Percentiles rank a stretch among this genome's conserved stretches.
Conservation (phyloP, 2,113 vertebrate genomes). For the Donacobius atricapilla region DNA sequence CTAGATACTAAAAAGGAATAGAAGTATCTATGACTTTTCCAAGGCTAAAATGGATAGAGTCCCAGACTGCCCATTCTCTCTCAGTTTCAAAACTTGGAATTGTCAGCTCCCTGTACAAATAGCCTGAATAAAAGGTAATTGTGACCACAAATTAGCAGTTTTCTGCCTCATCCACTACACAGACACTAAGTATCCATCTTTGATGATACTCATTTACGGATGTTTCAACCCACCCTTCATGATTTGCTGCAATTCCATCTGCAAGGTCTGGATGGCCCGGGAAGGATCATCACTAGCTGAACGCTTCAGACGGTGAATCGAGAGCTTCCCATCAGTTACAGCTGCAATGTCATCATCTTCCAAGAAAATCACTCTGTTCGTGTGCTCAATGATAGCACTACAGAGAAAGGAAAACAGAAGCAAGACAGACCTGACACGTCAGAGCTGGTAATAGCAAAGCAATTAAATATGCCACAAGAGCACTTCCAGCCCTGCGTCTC, state of each 20-base stretch:
- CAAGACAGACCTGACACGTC: neutral
- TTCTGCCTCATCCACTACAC: neutral
- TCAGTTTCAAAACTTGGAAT: neutral
- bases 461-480: neutral
- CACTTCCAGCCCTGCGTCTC: neutral
- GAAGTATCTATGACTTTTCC: neutral
- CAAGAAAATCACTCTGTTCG: conserved; percentile 92
- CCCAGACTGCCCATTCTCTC: neutral
- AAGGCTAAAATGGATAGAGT: neutral
- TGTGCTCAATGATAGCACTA: conserved; percentile 95
- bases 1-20: neutral
- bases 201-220: neutral
- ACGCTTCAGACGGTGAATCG: conserved; percentile 87
- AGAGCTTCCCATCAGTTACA: conserved; percentile 86
- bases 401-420: neutral
- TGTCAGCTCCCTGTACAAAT: neutral
- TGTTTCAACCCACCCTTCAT: conserved; percentile 86
- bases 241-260: conserved; percentile 96
- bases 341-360: conserved; percentile 92
- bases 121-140: neutral
- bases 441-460: neutral
- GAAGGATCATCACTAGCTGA: conserved; percentile 85
- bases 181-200: neutral
- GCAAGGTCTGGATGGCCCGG: conserved; percentile 89
- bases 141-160: neutral